Percentiles rank a stretch among this genome's conserved stretches.
Evolutionary conservation across 2,797 vertebrate genomes (phyloP).

Genomic region (Acrossocheilus fasciatus): DNA sequence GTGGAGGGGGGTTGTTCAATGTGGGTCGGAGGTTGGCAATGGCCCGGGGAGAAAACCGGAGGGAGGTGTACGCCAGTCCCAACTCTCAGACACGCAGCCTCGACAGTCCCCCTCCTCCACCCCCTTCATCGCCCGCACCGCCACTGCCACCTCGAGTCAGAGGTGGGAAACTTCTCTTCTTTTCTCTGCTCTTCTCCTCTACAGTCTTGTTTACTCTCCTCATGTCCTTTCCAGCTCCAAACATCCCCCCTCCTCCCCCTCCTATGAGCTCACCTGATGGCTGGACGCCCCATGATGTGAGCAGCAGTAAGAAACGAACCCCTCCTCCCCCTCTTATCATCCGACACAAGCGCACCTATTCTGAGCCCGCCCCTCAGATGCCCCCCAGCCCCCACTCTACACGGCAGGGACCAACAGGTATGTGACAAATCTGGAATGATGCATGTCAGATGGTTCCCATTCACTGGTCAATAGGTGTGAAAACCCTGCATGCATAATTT

Average conservation of each 20-base stretch:
- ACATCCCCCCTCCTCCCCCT: constrained; percentile 67
- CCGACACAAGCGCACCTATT: constrained; percentile 83
- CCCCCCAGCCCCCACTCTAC: constrained; percentile 66
- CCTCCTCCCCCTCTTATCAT: constrained; percentile 71
- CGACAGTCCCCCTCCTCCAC: constrained; percentile 70
- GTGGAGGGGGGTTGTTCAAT: constrained; percentile 66
- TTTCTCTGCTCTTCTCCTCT: neutral
- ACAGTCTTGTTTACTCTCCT: constrained; percentile 11
- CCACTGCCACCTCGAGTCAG: constrained; percentile 80
- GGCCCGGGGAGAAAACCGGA: constrained; percentile 72
- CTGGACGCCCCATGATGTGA: constrained; percentile 50
- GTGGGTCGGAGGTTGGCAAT: constrained; percentile 75
- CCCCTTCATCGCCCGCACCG: constrained; percentile 76
- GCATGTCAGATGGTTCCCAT: neutral
- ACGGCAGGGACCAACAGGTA: constrained; percentile 68
- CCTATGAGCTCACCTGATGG: constrained; percentile 64
- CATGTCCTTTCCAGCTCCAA: constrained; percentile 67
- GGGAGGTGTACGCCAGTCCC: constrained; percentile 45
- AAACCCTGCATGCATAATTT: neutral
- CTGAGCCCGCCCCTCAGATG: constrained; percentile 75
- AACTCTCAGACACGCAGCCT: constrained; percentile 56
- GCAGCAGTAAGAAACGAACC: constrained; percentile 69
- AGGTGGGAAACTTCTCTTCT: constrained; percentile 58
- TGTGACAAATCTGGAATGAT: neutral
- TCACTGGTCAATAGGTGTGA: neutral